These are phyloP conservation scores for Palythoa caribaeorum DNA, from an alignment of 92 coral and sea anemone species.

Conservation along the genomic window DNA sequence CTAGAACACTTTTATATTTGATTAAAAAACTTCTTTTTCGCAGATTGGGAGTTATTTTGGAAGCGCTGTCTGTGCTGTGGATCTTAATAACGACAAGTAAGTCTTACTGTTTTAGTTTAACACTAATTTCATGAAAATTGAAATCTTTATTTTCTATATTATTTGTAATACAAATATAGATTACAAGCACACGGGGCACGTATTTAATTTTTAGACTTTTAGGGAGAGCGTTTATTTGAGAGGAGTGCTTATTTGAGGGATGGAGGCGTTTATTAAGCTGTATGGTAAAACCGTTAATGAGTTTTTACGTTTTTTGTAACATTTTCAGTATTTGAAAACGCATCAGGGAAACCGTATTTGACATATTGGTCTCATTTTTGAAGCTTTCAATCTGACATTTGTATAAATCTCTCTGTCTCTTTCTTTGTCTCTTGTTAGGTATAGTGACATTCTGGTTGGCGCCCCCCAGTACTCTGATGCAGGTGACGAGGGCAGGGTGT, in stretches of 20 bases:
- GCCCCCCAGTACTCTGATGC: conserved; percentile 75
- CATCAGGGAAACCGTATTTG: too few species aligned
- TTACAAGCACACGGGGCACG: too few species aligned
- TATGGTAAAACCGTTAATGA: too few species aligned
- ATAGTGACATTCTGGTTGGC: conserved; percentile 87
- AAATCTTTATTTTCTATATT: neutral
- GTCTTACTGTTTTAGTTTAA: neutral
- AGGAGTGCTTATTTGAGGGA: too few species aligned
- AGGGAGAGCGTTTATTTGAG: too few species aligned
- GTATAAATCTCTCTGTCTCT: too few species aligned
- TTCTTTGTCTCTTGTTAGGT: conserved; percentile 40
- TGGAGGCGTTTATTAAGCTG: too few species aligned
- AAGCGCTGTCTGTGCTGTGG: conserved; percentile 85
- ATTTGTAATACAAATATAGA: neutral
- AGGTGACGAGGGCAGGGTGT: conserved; percentile 87
- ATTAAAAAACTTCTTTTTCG: neutral
- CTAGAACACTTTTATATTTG: neutral
- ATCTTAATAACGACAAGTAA: conserved; percentile 85
- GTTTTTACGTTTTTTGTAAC: too few species aligned
- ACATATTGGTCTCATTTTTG: too few species aligned
- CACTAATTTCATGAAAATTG: neutral
- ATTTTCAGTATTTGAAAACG: too few species aligned
- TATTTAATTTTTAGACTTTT: too few species aligned
- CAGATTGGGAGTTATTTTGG: conserved; percentile 90
- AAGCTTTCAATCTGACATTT: too few species aligned